Conservation (phyloP, 2,113 vertebrate genomes). For the Oryzias melastigma region DNA sequence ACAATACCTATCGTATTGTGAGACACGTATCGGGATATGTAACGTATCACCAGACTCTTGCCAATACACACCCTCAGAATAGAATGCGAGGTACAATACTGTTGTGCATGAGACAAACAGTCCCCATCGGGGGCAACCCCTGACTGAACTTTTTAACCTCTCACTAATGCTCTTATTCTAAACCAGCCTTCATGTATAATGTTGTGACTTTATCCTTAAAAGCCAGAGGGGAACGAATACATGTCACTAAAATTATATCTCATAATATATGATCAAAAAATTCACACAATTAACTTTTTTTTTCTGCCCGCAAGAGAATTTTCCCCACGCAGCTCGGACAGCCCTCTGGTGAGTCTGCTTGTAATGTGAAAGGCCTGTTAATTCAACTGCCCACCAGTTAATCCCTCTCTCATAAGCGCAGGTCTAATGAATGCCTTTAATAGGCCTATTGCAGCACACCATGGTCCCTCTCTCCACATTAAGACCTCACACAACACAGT, state of each 20-base stretch:
- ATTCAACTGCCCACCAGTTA: slow-evolving; percentile 77
- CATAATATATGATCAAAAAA: slow-evolving; percentile 48
- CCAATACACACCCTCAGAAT: slow-evolving; percentile 5
- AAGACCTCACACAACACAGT: slow-evolving; percentile 64
- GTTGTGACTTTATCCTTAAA: slow-evolving; percentile 10
- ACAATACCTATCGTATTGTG: no score
- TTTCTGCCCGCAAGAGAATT: slow-evolving; percentile 44
- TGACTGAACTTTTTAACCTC: slow-evolving; percentile 34
- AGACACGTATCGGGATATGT: no score
- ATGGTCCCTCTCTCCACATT: slow-evolving; percentile 71
- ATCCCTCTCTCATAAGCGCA: slow-evolving; percentile 80
- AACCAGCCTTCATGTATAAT: slow-evolving; percentile 3
- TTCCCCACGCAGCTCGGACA: slow-evolving; percentile 48
- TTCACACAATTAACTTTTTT: slow-evolving; percentile 64
- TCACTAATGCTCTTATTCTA: slow-evolving; percentile 15
- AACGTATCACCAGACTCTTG: no score
- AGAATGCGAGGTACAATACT: slow-evolving; percentile 42
- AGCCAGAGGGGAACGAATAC: slow-evolving; percentile 4
- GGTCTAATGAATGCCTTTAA: slow-evolving; percentile 85
- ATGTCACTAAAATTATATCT: slow-evolving; percentile 29
- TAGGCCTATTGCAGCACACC: slow-evolving; percentile 69
- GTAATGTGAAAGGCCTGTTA: slow-evolving; percentile 75
- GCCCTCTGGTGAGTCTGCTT: slow-evolving; percentile 65
- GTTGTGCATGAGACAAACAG: slow-evolving; percentile 14
- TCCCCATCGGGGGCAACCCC: slow-evolving; percentile 9